Base-by-base conservation (phyloP, 2,113 vertebrate genomes). In the Trinectes maculatus region DNA sequence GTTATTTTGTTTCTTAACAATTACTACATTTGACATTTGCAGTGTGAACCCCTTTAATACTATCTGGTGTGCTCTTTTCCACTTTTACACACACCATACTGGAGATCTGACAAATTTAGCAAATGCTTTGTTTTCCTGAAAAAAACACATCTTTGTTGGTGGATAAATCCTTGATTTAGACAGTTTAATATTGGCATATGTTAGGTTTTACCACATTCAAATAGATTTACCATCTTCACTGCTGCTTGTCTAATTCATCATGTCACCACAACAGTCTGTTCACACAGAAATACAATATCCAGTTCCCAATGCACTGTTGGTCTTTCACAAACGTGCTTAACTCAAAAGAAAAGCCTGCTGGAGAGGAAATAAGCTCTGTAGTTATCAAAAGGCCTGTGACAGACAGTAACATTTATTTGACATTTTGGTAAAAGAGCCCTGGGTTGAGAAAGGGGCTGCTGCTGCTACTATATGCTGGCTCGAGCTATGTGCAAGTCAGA, bases 361-460 rank as follows among this genome's bases (percentile, higher is more conserved):
- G 33, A 60, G 42, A 67, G 70, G 46, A 80, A 78, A 63, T 49
- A 47, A 39, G 18, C 53, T 66, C 62, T 65, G 24, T 16, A 52
- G 48, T 63, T 58, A 71, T 79, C 65, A 79, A 75, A 85, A 69
- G 39, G 54, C 53, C 54, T 53, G 3, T 78, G 64, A 84, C 72
- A 78, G 64, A 70, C 77, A 80, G 62, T 62, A 84, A 71, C 72
- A 81, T 65, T 57, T 52, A 46, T 80, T 82, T 79, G 40, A 74
- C 56, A 65, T 65, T 82, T 77, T 74, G 16, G 0, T 77, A 80
- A 73, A 71, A 82, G 62, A 72, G 52, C 61, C 39, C 51, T 47
- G 48, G 18, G 42, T 19, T 60, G 67, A 62, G 52, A 12, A 34
- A 52, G 55, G 19, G 43, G 24, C 31, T 55, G 61, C 34, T 33